phyloP scores from a whole-genome alignment of 2,797 vertebrate genomes.

The Neosalanx taihuensis region DNA sequence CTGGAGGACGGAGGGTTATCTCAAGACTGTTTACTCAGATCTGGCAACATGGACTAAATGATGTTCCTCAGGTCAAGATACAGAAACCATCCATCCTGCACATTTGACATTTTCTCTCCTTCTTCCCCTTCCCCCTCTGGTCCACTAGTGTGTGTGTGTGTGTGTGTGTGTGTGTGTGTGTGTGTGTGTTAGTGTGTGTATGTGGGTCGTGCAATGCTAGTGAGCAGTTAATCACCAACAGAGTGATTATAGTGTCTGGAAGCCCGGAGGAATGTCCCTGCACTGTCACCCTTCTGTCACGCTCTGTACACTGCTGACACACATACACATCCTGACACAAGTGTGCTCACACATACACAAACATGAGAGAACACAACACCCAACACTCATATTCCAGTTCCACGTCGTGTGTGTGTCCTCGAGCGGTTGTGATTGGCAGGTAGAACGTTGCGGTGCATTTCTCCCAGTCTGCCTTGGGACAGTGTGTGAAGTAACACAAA shows the following conservation, averaged over 20 bases:
- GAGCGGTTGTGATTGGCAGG: background rate
- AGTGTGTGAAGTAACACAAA: background rate
- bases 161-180: background rate
- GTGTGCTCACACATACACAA: constrained; percentile 9
- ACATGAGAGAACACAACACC: background rate
- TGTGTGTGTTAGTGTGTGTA: background rate
- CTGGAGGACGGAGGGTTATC: background rate
- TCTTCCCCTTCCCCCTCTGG: background rate
- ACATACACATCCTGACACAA: constrained; percentile 9
- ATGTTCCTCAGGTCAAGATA: no score
- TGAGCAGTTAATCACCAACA: constrained; percentile 9
- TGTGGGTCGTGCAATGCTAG: background rate
- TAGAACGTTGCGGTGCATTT: no score
- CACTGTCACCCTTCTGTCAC: constrained; percentile 7
- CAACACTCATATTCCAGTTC: background rate
- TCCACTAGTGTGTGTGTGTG: background rate
- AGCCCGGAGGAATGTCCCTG: constrained; percentile 1
- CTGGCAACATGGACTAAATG: background rate
- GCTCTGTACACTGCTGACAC: constrained; percentile 1
- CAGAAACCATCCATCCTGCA: background rate
- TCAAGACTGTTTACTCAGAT: background rate
- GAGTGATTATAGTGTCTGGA: background rate
- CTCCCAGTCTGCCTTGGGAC: background rate
- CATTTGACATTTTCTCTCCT: background rate
- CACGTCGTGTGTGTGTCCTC: background rate